These are phyloP conservation scores for Phalacrocorax aristotelis DNA, from an alignment of 2,113 vertebrate species.

Conservation along the genomic window DNA sequence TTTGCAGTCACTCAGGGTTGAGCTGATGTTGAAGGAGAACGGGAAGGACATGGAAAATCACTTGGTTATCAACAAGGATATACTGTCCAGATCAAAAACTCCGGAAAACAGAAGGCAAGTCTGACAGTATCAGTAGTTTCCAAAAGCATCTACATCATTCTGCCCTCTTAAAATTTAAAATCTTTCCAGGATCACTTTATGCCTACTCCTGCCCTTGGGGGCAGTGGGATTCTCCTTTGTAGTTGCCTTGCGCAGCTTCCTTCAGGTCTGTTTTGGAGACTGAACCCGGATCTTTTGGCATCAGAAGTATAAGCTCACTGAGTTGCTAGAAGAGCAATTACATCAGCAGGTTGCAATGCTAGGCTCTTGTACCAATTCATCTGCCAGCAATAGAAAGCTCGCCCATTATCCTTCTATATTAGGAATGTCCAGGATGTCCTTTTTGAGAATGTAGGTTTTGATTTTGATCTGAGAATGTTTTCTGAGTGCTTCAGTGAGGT, in stretches of 20 bases:
- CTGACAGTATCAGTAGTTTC: background rate
- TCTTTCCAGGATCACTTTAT: background rate
- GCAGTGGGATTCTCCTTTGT: background rate
- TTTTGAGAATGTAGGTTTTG: background rate
- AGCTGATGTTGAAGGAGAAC: background rate
- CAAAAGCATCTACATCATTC: accelerated
- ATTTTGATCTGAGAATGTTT: background rate
- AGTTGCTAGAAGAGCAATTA: background rate
- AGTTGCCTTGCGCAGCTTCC: background rate
- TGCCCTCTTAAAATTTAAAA: background rate
- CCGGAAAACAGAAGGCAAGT: background rate
- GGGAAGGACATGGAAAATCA: background rate
- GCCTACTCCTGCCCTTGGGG: background rate
- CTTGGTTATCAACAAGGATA: background rate
- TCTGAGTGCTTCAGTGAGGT: background rate
- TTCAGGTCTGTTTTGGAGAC: background rate
- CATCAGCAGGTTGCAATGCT: background rate
- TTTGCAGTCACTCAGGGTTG: background rate
- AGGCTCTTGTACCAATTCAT: background rate
- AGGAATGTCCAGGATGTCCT: background rate
- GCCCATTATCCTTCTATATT: conserved; percentile 18
- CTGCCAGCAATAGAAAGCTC: background rate
- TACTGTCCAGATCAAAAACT: background rate
- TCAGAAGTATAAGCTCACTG: background rate
- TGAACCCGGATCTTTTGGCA: background rate